Evolutionary conservation across 2,888 invertebrate species (phyloP), one percentile per base, ranked within the genome.

Genomic region (Osmoderma eremita): DNA sequence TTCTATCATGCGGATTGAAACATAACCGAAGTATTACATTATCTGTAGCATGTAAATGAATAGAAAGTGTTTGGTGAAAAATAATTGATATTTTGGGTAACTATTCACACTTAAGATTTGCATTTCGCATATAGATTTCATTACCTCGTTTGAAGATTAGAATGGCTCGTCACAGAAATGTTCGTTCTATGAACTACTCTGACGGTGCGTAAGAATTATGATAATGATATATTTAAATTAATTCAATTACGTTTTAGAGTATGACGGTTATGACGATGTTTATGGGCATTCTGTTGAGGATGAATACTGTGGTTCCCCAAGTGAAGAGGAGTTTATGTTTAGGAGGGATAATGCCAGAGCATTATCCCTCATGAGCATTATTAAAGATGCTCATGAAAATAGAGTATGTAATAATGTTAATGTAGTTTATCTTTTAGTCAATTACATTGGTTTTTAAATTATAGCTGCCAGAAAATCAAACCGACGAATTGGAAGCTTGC

Each of bases 261-360:
- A 93, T 79, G 96, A 96, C 77, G 91, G 89, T 13, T 93, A 93
- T 76, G 94, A 95, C 78, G 95, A 94, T 84, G 88, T 94, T 68
- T 97, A 95, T 80, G 97, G 97, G 10, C 93, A 94, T 81, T 97
- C 97, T 1, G 91, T 96, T 45, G 97, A 97, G 82, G 97, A 97
- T 78, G 95, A 95, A 79, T 92, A 89, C 81, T 92, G 91, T 78
- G 89, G 95, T 76, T 97, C 97, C 12, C 96, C 97, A 1, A 92
- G 92, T 78, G 94, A 95, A 84, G 86, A 89, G 41, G 88, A 90
- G 68, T 97, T 94, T 84, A 86, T 96, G 78, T 97, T 90, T 78
- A 94, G 96, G 78, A 87, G 96, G 49, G 90, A 89, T 71, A 76
- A 75, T 20, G 75, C 78, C 1, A 86, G 88, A 41, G 77, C n/a